Percentiles rank a stretch among this genome's conserved stretches.
phyloP scores from a whole-genome alignment of 2,797 vertebrate genomes.

The Pseudopleuronectes americanus region DNA sequence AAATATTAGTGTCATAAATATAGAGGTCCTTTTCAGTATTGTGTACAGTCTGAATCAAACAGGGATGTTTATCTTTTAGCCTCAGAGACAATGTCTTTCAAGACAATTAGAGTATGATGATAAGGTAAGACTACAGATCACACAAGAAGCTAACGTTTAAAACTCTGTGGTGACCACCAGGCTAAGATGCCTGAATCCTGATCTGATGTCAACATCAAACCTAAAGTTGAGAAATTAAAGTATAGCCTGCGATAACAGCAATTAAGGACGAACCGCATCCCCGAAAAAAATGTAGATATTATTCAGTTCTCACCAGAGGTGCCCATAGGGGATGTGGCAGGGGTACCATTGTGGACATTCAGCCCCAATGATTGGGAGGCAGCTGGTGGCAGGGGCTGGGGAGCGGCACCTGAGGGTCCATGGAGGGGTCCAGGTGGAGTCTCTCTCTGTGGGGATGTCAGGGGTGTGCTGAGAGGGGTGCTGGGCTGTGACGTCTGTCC shows the following conservation, averaged over 20 bases:
- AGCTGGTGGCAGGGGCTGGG: slow-evolving; percentile 87
- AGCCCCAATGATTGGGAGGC: slow-evolving; percentile 92
- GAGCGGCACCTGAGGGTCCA: slow-evolving; percentile 85
- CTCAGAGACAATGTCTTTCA: not conserved
- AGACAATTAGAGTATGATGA: not conserved
- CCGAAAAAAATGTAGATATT: not conserved
- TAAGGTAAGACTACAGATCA: not conserved
- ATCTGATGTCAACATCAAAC: slow-evolving; percentile 24
- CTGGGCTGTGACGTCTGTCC: slow-evolving; percentile 94
- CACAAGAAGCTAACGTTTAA: slow-evolving; percentile 2
- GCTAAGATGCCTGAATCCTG: not conserved
- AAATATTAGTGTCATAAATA: no score
- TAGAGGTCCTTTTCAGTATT: not conserved
- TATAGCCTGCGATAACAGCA: not conserved
- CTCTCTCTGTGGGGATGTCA: slow-evolving; percentile 98
- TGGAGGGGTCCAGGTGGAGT: slow-evolving; percentile 93
- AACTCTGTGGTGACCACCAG: not conserved
- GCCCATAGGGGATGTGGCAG: slow-evolving; percentile 97
- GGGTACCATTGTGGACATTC: slow-evolving; percentile 92
- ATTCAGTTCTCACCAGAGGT: slow-evolving; percentile 87
- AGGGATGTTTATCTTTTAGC: slow-evolving; percentile 9
- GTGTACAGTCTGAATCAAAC: slow-evolving; percentile 7
- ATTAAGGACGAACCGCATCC: not conserved
- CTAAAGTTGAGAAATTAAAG: not conserved
- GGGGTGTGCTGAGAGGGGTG: slow-evolving; percentile 93